Conservation (phyloP, 1,140 invertebrate species). For the Drosophila repleta region DNA sequence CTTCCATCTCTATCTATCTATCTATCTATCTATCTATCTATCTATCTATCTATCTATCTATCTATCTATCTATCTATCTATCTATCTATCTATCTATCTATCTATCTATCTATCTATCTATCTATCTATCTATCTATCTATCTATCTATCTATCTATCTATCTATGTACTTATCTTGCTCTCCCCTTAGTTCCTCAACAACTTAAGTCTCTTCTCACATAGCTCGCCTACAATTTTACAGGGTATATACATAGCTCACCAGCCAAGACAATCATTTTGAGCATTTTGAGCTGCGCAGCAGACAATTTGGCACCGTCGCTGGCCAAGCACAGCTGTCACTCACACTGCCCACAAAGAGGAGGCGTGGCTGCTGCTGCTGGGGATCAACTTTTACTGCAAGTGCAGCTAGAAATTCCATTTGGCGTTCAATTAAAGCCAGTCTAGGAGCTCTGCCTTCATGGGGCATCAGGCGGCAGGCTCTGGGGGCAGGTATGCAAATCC, state of each 20-base stretch:
- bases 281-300: conserved; percentile 22
- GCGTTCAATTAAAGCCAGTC: conserved; percentile 40
- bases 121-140: neutral
- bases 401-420: conserved; percentile 46
- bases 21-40: neutral
- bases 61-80: too few species aligned
- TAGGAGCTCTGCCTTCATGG: neutral
- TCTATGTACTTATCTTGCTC: neutral
- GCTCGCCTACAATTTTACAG: too few species aligned
- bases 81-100: neutral
- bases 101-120: neutral
- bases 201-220: neutral
- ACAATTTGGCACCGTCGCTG: conserved; percentile 55
- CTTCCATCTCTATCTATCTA: neutral
- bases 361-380: neutral
- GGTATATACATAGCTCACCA: too few species aligned
- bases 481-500: conserved; percentile 64
- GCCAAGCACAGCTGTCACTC: conserved; percentile 12
- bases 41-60: neutral
- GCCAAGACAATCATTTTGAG: neutral
- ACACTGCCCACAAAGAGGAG: neutral
- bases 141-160: neutral
- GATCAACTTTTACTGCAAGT: conserved; percentile 50
- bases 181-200: neutral
- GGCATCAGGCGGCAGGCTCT: conserved; percentile 30